phyloP scores from a whole-genome alignment of 2,797 vertebrate species.

The Argentina silus region DNA sequence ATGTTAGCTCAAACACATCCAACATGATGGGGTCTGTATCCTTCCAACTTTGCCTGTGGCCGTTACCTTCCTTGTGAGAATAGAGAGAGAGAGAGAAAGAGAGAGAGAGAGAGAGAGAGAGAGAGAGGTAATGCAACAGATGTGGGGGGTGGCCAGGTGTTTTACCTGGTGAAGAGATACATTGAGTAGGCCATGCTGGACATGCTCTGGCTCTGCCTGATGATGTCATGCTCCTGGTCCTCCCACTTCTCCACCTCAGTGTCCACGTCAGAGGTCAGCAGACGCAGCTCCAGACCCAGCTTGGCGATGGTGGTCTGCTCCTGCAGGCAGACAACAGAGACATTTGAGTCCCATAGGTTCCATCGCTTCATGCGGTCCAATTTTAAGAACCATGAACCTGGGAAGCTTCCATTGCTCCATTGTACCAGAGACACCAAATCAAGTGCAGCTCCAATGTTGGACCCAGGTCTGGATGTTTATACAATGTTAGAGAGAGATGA shows the following conservation, averaged over 20 bases:
- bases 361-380: no score
- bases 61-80: background rate
- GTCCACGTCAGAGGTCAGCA: slow-evolving; percentile 91
- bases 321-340: slow-evolving; percentile 63
- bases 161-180: slow-evolving; percentile 95
- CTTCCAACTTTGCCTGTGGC: no score
- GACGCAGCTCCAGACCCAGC: slow-evolving; percentile 90
- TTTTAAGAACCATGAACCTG: no score
- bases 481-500: background rate
- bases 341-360: background rate
- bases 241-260: slow-evolving; percentile 94
- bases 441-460: no score
- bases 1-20: no score
- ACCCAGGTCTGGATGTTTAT: no score
- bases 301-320: slow-evolving; percentile 93
- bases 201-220: slow-evolving; percentile 86
- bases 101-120: slow-evolving; percentile 28
- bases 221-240: slow-evolving; percentile 90
- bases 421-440: no score
- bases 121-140: background rate
- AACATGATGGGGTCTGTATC: no score
- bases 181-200: slow-evolving; percentile 95
- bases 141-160: background rate
- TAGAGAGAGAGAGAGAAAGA: slow-evolving; percentile 31
- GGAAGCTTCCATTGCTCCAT: no score